A percentile compares a stretch with the other conserved stretches of the same genome.
Evolutionary conservation across 2,113 vertebrate species (phyloP).

Genomic region (Tenebrosternarchus preto): DNA sequence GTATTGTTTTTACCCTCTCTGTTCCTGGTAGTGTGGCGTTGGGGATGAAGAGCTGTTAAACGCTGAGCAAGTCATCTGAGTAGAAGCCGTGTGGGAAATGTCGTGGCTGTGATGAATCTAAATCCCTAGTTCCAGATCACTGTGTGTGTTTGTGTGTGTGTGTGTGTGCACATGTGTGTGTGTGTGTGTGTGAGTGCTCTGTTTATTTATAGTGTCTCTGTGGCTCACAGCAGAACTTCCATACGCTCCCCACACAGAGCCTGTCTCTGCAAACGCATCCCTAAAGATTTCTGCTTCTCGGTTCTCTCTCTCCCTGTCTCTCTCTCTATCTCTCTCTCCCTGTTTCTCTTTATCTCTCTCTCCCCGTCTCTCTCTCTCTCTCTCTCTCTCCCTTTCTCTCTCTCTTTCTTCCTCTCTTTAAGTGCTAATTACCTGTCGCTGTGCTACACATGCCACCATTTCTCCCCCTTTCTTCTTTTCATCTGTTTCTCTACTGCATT

Average conservation of each 20-base stretch:
- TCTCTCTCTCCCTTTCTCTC: background rate
- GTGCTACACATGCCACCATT: background rate
- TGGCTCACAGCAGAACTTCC: slow-evolving; percentile 40
- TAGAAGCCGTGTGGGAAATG: slow-evolving; percentile 49
- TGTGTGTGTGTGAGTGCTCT: slow-evolving; percentile 7
- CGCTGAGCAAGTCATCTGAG: slow-evolving; percentile 35
- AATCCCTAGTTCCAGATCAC: slow-evolving; percentile 45
- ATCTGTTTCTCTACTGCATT: background rate
- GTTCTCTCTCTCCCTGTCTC: background rate
- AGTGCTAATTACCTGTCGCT: slow-evolving; percentile 7
- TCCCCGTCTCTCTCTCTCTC: background rate
- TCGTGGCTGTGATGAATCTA: slow-evolving; percentile 52
- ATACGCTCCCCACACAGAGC: slow-evolving; percentile 23
- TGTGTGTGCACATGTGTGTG: background rate
- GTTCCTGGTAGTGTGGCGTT: slow-evolving; percentile 24
- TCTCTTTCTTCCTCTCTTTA: background rate
- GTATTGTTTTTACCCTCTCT: slow-evolving; percentile 31
- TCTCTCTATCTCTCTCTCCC: background rate
- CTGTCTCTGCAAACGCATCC: slow-evolving; percentile 30
- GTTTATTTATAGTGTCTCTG: slow-evolving; percentile 54
- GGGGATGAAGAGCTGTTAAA: slow-evolving; percentile 32
- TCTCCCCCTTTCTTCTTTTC: background rate
- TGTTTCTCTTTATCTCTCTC: background rate
- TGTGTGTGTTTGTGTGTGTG: slow-evolving; percentile 11
- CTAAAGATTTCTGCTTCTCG: background rate